Conservation (phyloP, 2,797 vertebrate species). For the Kryptopterus vitreolus region DNA sequence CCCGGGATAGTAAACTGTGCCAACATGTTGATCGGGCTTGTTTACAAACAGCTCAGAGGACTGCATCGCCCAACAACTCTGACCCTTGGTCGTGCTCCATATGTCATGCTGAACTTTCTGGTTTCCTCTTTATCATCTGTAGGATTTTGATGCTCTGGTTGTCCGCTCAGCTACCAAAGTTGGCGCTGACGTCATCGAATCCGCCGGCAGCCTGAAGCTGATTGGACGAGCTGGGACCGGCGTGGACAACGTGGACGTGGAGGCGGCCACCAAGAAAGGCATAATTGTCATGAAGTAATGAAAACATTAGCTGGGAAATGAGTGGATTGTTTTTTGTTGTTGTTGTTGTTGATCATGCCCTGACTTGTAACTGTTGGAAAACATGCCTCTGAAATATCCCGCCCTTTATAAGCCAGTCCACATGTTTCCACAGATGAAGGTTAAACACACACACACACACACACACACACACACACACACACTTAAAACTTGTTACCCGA, state of each 20-base stretch:
- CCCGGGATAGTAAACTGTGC: neutral
- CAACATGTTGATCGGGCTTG: too few relatives aligned
- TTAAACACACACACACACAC: too few relatives aligned
- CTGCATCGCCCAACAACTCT: neutral
- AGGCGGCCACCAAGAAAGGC: slow-evolving; percentile 89
- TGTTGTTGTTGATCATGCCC: neutral
- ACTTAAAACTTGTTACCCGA: too few relatives aligned
- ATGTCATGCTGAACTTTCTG: neutral
- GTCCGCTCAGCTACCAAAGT: slow-evolving; percentile 96
- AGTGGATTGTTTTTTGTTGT: neutral
- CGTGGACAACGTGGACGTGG: slow-evolving; percentile 95
- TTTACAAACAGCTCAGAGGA: neutral
- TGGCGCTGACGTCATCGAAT: slow-evolving; percentile 84
- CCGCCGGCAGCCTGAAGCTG: slow-evolving; percentile 82
- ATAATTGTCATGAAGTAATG: slow-evolving; percentile 97
- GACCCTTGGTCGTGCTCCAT: neutral
- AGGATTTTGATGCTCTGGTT: slow-evolving; percentile 93
- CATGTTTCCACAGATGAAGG: too few relatives aligned
- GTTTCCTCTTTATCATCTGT: slow-evolving; percentile 1
- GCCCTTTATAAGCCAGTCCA: too few relatives aligned
- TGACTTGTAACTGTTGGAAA: neutral
- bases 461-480: too few relatives aligned
- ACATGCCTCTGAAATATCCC: neutral
- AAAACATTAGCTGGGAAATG: neutral
- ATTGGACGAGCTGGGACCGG: slow-evolving; percentile 95